phyloP scores from a whole-genome alignment of 2,888 invertebrate species.

The Drepanosiphum platanoidis region DNA sequence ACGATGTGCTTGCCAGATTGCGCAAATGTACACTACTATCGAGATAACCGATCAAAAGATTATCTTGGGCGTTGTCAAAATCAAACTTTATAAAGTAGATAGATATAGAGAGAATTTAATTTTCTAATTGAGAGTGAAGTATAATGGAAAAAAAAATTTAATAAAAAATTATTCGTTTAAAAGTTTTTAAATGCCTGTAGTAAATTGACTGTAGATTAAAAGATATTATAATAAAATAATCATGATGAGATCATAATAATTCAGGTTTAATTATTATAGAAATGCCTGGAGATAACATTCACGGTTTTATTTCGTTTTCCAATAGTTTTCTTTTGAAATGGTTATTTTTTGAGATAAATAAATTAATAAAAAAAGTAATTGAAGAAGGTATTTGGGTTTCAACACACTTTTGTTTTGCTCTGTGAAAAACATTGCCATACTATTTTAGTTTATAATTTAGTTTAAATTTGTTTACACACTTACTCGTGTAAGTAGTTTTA shows the following conservation, averaged over 20 bases:
- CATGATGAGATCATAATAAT: background rate
- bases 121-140: background rate
- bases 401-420: background rate
- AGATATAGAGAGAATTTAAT: no score
- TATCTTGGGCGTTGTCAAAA: background rate
- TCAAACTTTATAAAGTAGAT: background rate
- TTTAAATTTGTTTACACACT: background rate
- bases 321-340: no score
- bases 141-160: background rate
- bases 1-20: constrained; percentile 4
- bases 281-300: no score
- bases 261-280: no score
- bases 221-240: background rate
- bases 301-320: no score
- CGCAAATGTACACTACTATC: constrained; percentile 9
- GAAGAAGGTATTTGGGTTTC: no score
- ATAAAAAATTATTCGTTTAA: background rate
- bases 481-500: background rate
- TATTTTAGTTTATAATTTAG: background rate
- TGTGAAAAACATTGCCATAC: no score
- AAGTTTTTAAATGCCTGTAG: background rate
- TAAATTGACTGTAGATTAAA: background rate
- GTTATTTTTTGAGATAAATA: no score
- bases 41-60: constrained; percentile 10
- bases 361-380: no score